These are phyloP conservation scores for Diprion similis DNA, from an alignment of 1,140 invertebrate species.

Conservation along the genomic window DNA sequence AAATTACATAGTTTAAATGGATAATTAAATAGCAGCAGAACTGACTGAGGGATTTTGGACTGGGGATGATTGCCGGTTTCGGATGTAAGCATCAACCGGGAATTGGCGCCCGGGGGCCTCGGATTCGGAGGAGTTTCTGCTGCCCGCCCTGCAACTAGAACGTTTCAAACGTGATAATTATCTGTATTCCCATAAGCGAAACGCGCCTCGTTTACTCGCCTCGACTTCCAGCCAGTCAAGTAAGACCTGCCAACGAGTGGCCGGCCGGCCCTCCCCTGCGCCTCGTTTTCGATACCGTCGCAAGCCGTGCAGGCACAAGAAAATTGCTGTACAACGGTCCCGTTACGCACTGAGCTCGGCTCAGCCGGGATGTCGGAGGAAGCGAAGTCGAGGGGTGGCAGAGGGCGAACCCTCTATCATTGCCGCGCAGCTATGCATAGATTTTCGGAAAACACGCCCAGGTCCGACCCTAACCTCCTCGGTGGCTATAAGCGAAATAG, in stretches of 20 bases:
- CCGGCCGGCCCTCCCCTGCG: too few relatives aligned
- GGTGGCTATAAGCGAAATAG: slow-evolving; percentile 47
- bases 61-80: slow-evolving; percentile 62
- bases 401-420: slow-evolving; percentile 5
- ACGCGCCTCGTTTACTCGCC: background rate
- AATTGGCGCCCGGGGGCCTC: slow-evolving; percentile 57
- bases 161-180: slow-evolving; percentile 60
- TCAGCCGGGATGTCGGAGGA: background rate
- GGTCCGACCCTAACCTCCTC: slow-evolving; percentile 12
- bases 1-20: slow-evolving; percentile 64
- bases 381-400: background rate
- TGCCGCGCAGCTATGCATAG: slow-evolving; percentile 42
- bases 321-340: too few relatives aligned
- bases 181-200: slow-evolving; percentile 53
- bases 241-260: too few relatives aligned
- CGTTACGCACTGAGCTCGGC: too few relatives aligned
- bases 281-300: too few relatives aligned
- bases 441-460: slow-evolving; percentile 41
- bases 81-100: slow-evolving; percentile 59
- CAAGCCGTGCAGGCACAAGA: too few relatives aligned
- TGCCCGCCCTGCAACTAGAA: slow-evolving; percentile 53
- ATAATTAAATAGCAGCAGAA: slow-evolving; percentile 65
- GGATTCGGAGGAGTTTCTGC: slow-evolving; percentile 40
- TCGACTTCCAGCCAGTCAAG: too few relatives aligned
- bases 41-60: slow-evolving; percentile 62